phyloP scores from a whole-genome alignment of 1,140 invertebrate genomes.

The Lysiphlebus fabarum region DNA sequence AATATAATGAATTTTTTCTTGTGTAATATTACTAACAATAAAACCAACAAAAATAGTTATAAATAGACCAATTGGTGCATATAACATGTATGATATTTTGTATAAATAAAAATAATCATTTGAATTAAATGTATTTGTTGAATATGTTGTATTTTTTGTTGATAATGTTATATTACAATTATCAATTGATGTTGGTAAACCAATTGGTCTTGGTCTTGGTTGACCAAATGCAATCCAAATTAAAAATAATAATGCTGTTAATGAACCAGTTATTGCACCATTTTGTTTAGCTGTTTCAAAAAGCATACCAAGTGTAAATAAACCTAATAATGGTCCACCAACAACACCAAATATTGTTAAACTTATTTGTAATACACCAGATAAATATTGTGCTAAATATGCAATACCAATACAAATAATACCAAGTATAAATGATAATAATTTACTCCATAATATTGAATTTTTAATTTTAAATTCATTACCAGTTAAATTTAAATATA shows the following conservation, averaged over 20 bases:
- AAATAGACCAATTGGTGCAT: conserved; percentile 67
- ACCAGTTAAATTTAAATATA: conserved; percentile 28
- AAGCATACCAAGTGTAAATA: conserved; percentile 80
- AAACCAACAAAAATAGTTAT: conserved; percentile 66
- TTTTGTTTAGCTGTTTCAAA: conserved; percentile 61
- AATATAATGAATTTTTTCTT: conserved; percentile 30
- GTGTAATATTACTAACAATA: conserved; percentile 55
- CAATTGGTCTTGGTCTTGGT: conserved; percentile 60
- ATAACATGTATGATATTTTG: conserved; percentile 86
- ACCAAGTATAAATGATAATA: conserved; percentile 68
- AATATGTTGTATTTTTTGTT: neutral
- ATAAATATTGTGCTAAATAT: conserved; percentile 70
- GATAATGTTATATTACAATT: conserved; percentile 26
- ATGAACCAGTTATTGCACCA: conserved; percentile 68
- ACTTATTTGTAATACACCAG: conserved; percentile 61
- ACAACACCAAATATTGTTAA: conserved; percentile 77
- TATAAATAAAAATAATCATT: conserved; percentile 55
- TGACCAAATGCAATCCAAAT: conserved; percentile 86
- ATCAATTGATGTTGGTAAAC: conserved; percentile 28
- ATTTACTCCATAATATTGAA: conserved; percentile 56
- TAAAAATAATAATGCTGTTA: conserved; percentile 65
- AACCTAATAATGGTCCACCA: conserved; percentile 73
- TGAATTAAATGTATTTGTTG: neutral
- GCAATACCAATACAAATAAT: conserved; percentile 67
- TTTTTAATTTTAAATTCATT: conserved; percentile 35